phyloP scores from a whole-genome alignment of 2,888 invertebrate genomes.

The Coelogynopora nodosa region DNA sequence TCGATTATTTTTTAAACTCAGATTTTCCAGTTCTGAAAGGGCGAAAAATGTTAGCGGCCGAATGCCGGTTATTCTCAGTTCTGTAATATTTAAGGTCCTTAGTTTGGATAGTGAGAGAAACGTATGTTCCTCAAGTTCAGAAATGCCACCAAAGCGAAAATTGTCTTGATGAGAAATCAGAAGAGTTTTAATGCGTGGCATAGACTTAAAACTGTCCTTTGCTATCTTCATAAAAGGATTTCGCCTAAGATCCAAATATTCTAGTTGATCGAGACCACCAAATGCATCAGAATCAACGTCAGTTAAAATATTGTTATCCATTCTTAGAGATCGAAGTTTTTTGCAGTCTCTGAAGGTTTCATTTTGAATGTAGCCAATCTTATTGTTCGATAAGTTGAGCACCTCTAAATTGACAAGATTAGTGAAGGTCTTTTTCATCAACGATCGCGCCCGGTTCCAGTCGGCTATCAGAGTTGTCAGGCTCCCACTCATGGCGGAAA shows the following conservation, averaged over 20 bases:
- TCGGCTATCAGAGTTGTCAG: background rate
- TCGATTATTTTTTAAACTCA: background rate
- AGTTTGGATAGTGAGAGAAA: background rate
- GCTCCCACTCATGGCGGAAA: background rate
- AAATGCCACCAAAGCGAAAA: background rate
- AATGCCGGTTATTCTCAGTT: background rate
- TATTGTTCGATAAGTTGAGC: background rate
- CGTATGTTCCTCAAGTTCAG: background rate
- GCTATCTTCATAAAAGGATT: background rate
- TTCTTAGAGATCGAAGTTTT: background rate
- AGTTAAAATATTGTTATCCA: conserved; percentile 32
- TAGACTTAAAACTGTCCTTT: conserved; percentile 3
- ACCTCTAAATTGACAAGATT: background rate
- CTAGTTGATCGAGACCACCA: conserved; percentile 33
- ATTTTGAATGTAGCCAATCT: conserved; percentile 20
- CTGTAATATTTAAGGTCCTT: background rate
- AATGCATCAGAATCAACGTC: conserved; percentile 9
- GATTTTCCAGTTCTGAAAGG: background rate
- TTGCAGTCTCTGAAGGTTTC: background rate
- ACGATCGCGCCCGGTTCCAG: background rate
- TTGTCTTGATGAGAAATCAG: background rate
- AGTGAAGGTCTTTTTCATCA: background rate
- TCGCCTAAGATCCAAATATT: conserved; percentile 10
- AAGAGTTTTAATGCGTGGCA: background rate
- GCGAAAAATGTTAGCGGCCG: background rate